Percentiles rank a stretch among this genome's conserved stretches.
phyloP scores from a whole-genome alignment of 2,888 invertebrate species.

The Melanostoma mellinum region DNA sequence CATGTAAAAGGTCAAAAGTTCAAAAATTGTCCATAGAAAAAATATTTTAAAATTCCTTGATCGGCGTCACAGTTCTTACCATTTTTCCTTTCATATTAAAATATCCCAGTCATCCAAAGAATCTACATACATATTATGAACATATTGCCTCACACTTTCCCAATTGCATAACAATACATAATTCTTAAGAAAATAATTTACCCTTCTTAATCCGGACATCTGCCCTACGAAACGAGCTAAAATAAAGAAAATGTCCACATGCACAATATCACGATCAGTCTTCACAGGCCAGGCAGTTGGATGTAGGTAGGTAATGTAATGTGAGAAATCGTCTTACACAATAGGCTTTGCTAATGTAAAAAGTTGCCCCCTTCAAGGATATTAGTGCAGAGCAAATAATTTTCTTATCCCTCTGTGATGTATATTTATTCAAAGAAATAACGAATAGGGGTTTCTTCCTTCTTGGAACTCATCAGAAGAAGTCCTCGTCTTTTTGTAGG shows the following conservation, averaged over 20 bases:
- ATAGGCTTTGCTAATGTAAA: neutral
- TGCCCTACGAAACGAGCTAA: slow-evolving; percentile 34
- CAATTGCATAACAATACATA: neutral
- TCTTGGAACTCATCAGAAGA: slow-evolving; percentile 16
- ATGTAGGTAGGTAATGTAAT: slow-evolving; percentile 13
- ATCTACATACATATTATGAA: neutral
- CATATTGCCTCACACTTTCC: neutral
- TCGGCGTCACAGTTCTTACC: no score
- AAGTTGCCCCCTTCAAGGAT: slow-evolving; percentile 17
- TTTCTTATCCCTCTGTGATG: neutral
- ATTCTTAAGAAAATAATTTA: slow-evolving; percentile 5
- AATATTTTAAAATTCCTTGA: no score
- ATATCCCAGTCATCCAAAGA: no score
- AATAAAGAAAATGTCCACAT: slow-evolving; percentile 8
- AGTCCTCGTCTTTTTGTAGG: slow-evolving; percentile 1
- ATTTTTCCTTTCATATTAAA: no score
- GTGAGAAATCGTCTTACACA: slow-evolving; percentile 22
- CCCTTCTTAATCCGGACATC: slow-evolving; percentile 53
- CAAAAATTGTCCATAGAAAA: no score
- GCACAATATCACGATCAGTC: slow-evolving; percentile 5
- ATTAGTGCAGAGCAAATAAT: slow-evolving; percentile 5
- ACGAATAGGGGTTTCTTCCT: slow-evolving; percentile 20
- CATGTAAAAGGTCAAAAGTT: no score
- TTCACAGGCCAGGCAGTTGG: neutral
- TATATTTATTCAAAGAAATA: slow-evolving; percentile 20